Base-by-base conservation (phyloP, 2,888 invertebrate genomes). In the Mesorhabditis spiculigera region DNA sequence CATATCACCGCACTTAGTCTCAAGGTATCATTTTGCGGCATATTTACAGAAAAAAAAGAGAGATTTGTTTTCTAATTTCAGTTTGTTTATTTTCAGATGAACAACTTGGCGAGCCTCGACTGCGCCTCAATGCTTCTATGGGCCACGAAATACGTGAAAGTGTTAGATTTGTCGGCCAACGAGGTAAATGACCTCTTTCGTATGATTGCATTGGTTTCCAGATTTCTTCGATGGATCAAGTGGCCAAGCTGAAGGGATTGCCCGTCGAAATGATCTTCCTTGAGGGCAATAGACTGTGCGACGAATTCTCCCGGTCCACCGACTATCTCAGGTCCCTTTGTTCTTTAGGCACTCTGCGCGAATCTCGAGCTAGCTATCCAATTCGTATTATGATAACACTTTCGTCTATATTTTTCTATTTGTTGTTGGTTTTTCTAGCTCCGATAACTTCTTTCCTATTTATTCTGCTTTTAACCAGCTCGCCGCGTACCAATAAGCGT, bases 81-180 rank as follows among this genome's bases (percentile, higher is more conserved):
- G 65, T 4, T 45, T 44, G 5, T 44, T 10, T 71, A 64, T 10
- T 73, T 80, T 62, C 43, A 81, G 78, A 75, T 74, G 43, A 85
- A 85, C 67, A 77, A 82, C 6, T 45, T 85, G 10, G 73, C 77
- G 10, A 68, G 72, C 61, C 72, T 85, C 66, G 82, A 83, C 58
- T 79, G 74, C 68, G 75, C 76, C 5, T 66, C 79, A 5, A 75
- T 77, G 63, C 72, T 85, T 5, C 73, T 76, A 3, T 79, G 73
- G 41, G 74, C 78, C n/a, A 76, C 80, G 6, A 82, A 82, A 63
- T 74, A 79, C 16, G 75, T 85, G 41, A 75, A 73, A 43, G 79
- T 77, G 41, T 71, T 85, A 50, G 84, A 85, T 65, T 70, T 85
- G 43, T 82, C 82, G 13, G 77, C 80, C 64, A 85, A 85, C 75